Evolutionary conservation across 1,140 invertebrate genomes (phyloP), one percentile per base, ranked within the genome.

Genomic region (Atopsyche davidsoni): DNA sequence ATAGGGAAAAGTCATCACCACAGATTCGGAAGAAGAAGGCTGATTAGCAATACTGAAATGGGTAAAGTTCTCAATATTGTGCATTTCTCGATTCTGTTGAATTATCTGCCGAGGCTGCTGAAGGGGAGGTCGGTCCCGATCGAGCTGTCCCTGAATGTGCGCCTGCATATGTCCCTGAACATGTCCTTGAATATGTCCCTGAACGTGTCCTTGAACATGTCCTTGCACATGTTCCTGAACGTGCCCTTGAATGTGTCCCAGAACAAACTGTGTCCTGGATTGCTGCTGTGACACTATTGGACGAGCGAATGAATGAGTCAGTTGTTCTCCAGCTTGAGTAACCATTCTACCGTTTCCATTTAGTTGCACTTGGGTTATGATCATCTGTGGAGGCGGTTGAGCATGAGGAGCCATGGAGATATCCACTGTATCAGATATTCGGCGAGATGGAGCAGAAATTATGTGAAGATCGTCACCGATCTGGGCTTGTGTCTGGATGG

Each of bases 331-430:
- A 11, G 24, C 9, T 18, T 25, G 21, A 32, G 13, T 43, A n/a
- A 46, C 40, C 4, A 51, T 56, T 42, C 53, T 50, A 14, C 36
- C 43, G 18, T 50, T 49, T 1, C 47, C 43, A 11, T 58, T 51
- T 2, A 54, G 17, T 38, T 53, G 55, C 13, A 58, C 31, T 48
- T 58, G 56, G 2, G 56, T 51, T 24, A 58, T 53, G 24, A 58
- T 58, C 56, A 57, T 57, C 18, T 58, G 56, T 1, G 51, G 51
- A 22, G 51, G 56, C 1, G 56, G 56, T 19, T 58, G 56, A 18
- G 56, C 22, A 32, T 51, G 56, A 14, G 56, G 47, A 39, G 39
- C 50, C 46, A 57, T 57, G 14, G 54, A 51, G 6, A 48, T 52
- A 28, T 51, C 48, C 9, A 42, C 46, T 14, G 45, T 46, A 0